Base-by-base conservation (phyloP, 2,113 vertebrate genomes). In the Urocynchramus pylzowi region DNA sequence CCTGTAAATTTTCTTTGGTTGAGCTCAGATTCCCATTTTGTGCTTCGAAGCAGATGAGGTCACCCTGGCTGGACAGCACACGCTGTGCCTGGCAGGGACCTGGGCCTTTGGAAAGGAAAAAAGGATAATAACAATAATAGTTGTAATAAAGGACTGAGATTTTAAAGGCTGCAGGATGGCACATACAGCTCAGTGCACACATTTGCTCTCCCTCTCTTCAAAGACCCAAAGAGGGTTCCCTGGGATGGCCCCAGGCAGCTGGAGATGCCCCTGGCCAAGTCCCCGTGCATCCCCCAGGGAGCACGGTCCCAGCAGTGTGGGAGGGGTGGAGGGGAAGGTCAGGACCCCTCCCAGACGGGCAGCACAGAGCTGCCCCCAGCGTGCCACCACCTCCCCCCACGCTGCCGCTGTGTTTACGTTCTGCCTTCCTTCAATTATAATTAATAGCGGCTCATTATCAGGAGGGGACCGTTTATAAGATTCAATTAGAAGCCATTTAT, bases 401-500 rank as follows among this genome's bases (percentile, higher is more conserved):
- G 1, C 77, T 14, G 50, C 77, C 6, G 3, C 84, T 17, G 54
- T 95, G 88, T 92, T 97, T 96, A 92, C 45, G 22, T 95, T 94
- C 92, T 89, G 77, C 93, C 92, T 97, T 92, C 95, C 95, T 92
- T 94, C 96, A 96, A 90, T 95, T 93, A 94, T 95, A 96, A 94
- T 95, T 92, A 96, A 96, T 91, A 96, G 91, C 26, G 1, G 89
- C 81, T 95, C 92, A 93, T 97, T 95, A 97, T 97, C 96, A 92
- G 95, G 95, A 97, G 95, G 94, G 96, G 96, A 95, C 85, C 86
- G 54, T 96, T 96, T 97, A 96, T 96, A 96, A 95, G 94, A 97
- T 96, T 97, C 97, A 96, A 96, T 95, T 96, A 97, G 95, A 96
- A 93, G 91, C 92, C 95, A 95, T 97, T 97, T 97, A 96, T 95